These are phyloP conservation scores for Penaeus chinensis DNA, from an alignment of 1,140 invertebrate species.

Conservation along the genomic window DNA sequence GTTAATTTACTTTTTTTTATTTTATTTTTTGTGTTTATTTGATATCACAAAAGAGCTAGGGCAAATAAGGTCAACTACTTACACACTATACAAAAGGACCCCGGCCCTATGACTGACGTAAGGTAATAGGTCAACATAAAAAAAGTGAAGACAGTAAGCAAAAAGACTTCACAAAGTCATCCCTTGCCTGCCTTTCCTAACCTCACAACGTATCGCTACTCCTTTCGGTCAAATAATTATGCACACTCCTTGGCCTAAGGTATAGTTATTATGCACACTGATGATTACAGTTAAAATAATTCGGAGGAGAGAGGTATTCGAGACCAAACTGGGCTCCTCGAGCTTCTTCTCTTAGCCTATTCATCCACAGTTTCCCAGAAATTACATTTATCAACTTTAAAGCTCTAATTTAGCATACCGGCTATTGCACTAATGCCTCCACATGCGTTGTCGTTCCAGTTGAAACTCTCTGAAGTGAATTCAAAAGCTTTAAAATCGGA, in stretches of 20 bases:
- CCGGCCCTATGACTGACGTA: conserved; percentile 35
- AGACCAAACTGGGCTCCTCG: conserved; percentile 16
- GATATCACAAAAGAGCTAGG: conserved; percentile 31
- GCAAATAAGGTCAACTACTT: conserved; percentile 36
- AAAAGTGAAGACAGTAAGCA: background rate
- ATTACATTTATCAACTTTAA: conserved; percentile 59
- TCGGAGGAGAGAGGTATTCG: conserved; percentile 56
- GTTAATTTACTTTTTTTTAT: background rate
- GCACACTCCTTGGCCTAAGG: conserved; percentile 47
- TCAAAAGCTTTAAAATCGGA: too few species aligned
- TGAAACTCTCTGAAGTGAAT: conserved; percentile 50
- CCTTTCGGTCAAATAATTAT: conserved; percentile 24
- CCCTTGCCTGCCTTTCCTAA: background rate
- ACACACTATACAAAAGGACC: conserved; percentile 49
- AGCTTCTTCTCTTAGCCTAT: conserved; percentile 44
- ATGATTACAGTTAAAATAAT: conserved; percentile 55
- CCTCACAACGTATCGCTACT: background rate
- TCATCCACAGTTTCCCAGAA: conserved; percentile 52
- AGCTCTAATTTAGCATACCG: conserved; percentile 60
- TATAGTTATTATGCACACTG: conserved; percentile 50
- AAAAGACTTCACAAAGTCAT: background rate
- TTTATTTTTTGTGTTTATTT: conserved; percentile 1
- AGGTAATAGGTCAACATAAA: background rate
- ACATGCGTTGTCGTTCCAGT: conserved; percentile 28
- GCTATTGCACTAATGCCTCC: conserved; percentile 58